Base-by-base conservation (phyloP, 2,888 invertebrate species). In the Camptogramma bilineatum region DNA sequence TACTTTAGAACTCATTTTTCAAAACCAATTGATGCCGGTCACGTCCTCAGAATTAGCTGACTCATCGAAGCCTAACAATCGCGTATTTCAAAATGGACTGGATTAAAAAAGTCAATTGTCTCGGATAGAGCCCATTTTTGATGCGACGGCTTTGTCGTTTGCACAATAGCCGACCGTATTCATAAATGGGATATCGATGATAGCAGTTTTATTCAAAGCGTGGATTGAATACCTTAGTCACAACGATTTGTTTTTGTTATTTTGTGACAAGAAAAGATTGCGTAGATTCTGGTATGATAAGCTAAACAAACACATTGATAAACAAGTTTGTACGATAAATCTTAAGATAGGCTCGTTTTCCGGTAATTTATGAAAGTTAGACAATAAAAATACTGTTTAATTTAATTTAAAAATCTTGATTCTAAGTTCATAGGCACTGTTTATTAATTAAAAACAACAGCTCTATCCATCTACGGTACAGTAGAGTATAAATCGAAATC, bases 141-240 rank as follows among this genome's bases (percentile, higher is more conserved):
- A 67, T 52, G 57, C 62, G 52, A 60, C 39, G 52, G 51, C 54
- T 57, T 59, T 68, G 68, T 65, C 63, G 56, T 62, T 54, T 42
- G 56, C 44, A 70, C 70, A 71, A 72, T 67, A 60, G 63, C 42
- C 52, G 63, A 57, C 65, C 69, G 64, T 68, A 58, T 69, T 69
- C 64, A 59, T 66, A 70, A 69, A 68, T 56, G 55, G 59, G 53
- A 55, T 72, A 68, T 66, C 66, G 60, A 67, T 54, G 70, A 65
- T 67, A 57, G 57, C 68, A 63, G 66, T 67, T 69, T 66, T 59
- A 69, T 64, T 65, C 54, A 64, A 64, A 64, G 34, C 56, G 52
- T 59, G 31, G 39, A 62, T 60, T 55, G 55, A 58, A 66, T 53
- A 53, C 52, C 54, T 53, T 28, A 17, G 44, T 16, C 5, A 53